phyloP scores from a whole-genome alignment of 2,888 invertebrate species.

The Prosapia bicincta region DNA sequence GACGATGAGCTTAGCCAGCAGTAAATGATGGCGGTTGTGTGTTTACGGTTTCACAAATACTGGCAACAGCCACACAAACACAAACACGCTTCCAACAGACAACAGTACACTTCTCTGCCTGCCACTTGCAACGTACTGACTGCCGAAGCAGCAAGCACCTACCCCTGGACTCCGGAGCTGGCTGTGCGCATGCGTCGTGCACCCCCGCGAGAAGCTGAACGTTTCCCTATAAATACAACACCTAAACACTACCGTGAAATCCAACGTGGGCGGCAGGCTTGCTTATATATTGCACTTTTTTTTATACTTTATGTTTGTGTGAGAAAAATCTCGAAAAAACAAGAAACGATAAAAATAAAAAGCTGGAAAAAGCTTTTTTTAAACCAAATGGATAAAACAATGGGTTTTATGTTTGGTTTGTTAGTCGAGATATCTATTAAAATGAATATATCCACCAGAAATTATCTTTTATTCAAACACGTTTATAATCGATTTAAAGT shows the following conservation, averaged over 20 bases:
- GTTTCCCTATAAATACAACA: background rate
- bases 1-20: constrained; percentile 44
- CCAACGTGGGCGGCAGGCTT: too few species aligned
- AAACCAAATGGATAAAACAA: too few species aligned
- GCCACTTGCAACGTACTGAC: background rate
- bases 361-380: too few species aligned
- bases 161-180: background rate
- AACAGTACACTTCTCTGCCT: background rate
- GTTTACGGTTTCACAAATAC: background rate
- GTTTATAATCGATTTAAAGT: too few species aligned
- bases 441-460: too few species aligned
- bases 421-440: too few species aligned
- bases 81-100: background rate
- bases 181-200: background rate
- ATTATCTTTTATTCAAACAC: too few species aligned
- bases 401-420: too few species aligned
- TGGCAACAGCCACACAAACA: background rate
- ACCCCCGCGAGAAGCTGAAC: background rate
- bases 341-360: too few species aligned
- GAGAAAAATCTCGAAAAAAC: too few species aligned
- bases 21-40: constrained; percentile 41
- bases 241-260: background rate
- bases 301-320: too few species aligned
- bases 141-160: background rate
- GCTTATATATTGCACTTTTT: too few species aligned